Evolutionary conservation across 2,888 invertebrate genomes (phyloP), one percentile per base, ranked within the genome.

Genomic region (Ophion costatus): DNA sequence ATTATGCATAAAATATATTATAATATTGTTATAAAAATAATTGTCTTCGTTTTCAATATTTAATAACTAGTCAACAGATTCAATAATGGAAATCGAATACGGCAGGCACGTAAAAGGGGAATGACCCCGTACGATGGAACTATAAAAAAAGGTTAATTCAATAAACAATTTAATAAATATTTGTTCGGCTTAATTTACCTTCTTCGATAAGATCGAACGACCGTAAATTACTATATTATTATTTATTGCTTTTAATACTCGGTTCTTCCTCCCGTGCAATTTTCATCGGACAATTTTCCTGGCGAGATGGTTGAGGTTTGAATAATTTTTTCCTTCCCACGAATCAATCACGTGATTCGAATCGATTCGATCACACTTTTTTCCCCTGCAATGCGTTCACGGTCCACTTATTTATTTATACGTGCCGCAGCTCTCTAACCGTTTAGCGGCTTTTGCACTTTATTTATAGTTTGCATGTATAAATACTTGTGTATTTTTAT

Each of bases 381-480:
- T 61, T 14, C 51, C 14, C 51, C 5, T 14, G 51, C 51, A 51
- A 51, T 51, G 14, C 51, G 51, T 51, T 51, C 51, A 51, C 17
- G 51, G 17, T 51, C 51, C 51, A 51, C 51, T 24, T 74, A 59
- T 45, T 14, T 45, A 51, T 75, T 75, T 75, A 45, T 63, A 63
- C 20, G 3, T 20, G 20, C 59, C 11, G 11, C 11, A 63, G 22
- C 10, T 29, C 17, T 17, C 17, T 9, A 6, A 64, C 42, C n/a
- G 22, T 74, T 74, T n/a, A 75, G 17, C 63, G 51, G 29, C 45
- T n/a, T 29, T 29, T 45, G 45, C n/a, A 45, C 22, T 71, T 56
- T 64, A 38, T 79, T 71, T 79, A 5, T 29, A 20, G 64, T 59
- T 38, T 63, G 2, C 63, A 24, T 20, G 24, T 24, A 24, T 24